phyloP scores from a whole-genome alignment of 1,140 invertebrate species.

The Drusus annulatus region DNA sequence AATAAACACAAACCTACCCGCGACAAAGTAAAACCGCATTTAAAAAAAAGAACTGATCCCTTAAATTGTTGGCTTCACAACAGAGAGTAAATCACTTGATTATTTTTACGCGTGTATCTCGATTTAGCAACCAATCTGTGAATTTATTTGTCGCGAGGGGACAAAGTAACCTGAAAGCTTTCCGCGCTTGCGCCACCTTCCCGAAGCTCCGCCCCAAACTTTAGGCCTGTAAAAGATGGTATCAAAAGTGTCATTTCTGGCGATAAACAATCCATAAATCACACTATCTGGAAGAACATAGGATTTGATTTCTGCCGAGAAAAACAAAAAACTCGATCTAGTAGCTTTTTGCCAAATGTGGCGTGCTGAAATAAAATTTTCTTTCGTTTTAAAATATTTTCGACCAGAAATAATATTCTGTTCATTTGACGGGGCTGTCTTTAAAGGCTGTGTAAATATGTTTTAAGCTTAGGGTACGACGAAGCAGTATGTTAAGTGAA shows the following conservation, averaged over 20 bases:
- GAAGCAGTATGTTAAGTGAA: no score
- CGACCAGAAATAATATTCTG: no score
- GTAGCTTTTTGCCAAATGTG: not conserved
- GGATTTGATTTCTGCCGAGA: conserved; percentile 29
- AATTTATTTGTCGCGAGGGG: not conserved
- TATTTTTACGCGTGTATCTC: not conserved
- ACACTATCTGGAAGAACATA: conserved; percentile 44
- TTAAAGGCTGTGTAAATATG: no score
- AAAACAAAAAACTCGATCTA: conserved; percentile 35
- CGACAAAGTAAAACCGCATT: not conserved
- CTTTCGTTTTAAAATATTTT: no score
- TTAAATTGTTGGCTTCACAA: not conserved
- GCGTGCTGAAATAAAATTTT: no score
- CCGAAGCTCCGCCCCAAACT: conserved; percentile 32
- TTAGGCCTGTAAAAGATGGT: conserved; percentile 40
- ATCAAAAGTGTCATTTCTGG: conserved; percentile 47
- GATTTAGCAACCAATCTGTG: no score
- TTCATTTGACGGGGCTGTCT: no score
- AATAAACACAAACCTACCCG: not conserved
- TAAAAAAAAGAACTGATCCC: not conserved
- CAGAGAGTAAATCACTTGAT: no score
- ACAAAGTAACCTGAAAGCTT: conserved; percentile 15
- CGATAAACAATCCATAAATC: conserved; percentile 49
- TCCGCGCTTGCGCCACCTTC: conserved; percentile 16
- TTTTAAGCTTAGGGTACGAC: no score